A percentile compares a stretch with the other conserved stretches of the same genome.
Conservation (phyloP, 2,797 vertebrate species). For the Alcedo atthis region DNA sequence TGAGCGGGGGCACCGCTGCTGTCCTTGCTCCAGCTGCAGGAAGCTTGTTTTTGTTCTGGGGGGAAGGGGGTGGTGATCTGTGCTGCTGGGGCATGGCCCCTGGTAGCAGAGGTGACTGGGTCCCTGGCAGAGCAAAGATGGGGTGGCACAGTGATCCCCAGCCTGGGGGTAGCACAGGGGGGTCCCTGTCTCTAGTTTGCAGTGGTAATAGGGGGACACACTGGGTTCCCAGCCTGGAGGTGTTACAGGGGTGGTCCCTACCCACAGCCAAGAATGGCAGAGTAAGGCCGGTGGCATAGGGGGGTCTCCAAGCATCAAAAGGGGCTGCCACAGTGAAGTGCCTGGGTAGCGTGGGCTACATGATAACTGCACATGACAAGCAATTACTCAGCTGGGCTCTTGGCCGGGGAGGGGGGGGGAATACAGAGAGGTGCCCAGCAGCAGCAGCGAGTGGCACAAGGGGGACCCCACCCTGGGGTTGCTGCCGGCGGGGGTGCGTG, state of each 20-base stretch:
- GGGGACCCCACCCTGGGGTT: background rate
- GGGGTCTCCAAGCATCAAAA: background rate
- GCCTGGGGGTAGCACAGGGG: background rate
- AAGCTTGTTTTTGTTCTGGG: background rate
- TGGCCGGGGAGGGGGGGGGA: rapidly evolving
- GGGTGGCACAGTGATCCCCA: background rate
- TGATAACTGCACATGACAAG: background rate
- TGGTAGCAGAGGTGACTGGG: background rate
- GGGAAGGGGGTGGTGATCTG: background rate
- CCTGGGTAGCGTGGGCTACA: background rate
- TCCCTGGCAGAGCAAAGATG: background rate
- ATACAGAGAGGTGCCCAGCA: background rate
- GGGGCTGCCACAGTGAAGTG: background rate
- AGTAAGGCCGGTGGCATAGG: background rate
- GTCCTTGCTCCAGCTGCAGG: background rate
- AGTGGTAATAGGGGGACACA: background rate
- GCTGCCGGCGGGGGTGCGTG: background rate
- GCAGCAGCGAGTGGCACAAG: background rate
- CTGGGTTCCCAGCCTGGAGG: too few relatives aligned
- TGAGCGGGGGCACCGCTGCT: background rate
- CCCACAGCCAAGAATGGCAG: background rate
- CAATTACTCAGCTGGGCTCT: background rate
- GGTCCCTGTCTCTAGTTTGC: too few relatives aligned
- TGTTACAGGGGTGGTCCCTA: background rate
- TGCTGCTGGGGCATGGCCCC: background rate